These are phyloP conservation scores for Halichoeres trimaculatus DNA, from an alignment of 2,113 vertebrate genomes.

Conservation along the genomic window DNA sequence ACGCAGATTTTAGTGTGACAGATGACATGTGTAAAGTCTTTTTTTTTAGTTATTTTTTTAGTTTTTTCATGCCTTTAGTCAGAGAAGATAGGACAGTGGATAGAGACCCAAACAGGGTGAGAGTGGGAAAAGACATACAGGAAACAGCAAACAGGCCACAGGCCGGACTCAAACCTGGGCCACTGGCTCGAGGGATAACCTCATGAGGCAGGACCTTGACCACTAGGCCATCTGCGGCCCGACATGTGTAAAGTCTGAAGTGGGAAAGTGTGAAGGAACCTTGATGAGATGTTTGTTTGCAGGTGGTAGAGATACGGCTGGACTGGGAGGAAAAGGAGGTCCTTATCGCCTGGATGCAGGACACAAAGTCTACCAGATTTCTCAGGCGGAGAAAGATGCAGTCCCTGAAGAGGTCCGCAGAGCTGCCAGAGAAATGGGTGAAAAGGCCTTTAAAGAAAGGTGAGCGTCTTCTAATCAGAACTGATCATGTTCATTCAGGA, in stretches of 20 bases:
- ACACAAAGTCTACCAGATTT: constrained; percentile 92
- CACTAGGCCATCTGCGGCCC: too few species aligned
- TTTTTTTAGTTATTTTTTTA: too few species aligned
- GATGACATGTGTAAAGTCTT: too few species aligned
- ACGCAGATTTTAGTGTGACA: background rate
- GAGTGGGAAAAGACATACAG: too few species aligned
- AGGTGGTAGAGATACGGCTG: constrained; percentile 97
- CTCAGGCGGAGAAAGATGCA: constrained; percentile 92
- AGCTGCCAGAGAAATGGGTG: constrained; percentile 93
- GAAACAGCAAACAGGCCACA: too few species aligned
- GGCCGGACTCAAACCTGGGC: too few species aligned
- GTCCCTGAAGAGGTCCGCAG: constrained; percentile 92
- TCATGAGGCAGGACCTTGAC: too few species aligned
- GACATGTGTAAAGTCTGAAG: background rate
- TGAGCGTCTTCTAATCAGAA: constrained; percentile 39
- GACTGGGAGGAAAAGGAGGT: constrained; percentile 94
- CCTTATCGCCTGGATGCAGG: constrained; percentile 94
- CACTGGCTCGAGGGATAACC: too few species aligned
- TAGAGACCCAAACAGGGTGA: too few species aligned
- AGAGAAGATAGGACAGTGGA: too few species aligned
- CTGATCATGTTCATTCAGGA: background rate
- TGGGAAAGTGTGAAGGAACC: background rate
- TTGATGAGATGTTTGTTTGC: constrained; percentile 1
- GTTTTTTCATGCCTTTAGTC: too few species aligned
- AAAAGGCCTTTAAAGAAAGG: constrained; percentile 94